Percentiles rank a stretch among this genome's conserved stretches.
Evolutionary conservation across 2,797 vertebrate species (phyloP).

Genomic region (Ciconia nigra): DNA sequence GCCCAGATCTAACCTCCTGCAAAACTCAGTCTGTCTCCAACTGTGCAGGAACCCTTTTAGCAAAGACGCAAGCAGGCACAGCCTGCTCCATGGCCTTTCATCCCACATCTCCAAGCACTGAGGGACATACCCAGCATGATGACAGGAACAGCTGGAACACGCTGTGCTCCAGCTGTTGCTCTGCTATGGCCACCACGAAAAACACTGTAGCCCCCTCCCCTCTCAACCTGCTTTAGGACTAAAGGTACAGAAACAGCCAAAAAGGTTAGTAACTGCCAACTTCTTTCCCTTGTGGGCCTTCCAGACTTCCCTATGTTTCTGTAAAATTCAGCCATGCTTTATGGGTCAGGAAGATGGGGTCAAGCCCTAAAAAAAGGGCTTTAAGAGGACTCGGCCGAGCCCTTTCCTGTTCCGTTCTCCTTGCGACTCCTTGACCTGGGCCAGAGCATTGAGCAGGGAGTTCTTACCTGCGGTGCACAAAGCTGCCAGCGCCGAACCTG

Average conservation of each 20-base stretch:
- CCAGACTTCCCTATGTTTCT: neutral
- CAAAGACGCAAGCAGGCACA: neutral
- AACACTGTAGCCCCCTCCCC: neutral
- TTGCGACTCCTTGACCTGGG: neutral
- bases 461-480: neutral
- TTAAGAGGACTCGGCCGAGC: neutral
- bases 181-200: neutral
- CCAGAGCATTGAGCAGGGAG: neutral
- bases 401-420: neutral
- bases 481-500: fast-evolving
- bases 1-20: neutral
- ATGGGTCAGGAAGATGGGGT: neutral
- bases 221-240: neutral
- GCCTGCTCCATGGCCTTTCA: neutral
- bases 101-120: neutral
- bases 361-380: neutral
- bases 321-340: neutral
- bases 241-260: neutral
- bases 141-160: neutral
- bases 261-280: neutral
- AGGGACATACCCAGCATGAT: neutral
- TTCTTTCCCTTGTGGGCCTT: neutral
- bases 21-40: neutral
- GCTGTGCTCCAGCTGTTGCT: neutral
- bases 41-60: neutral